Evolutionary conservation across 2,888 invertebrate genomes (phyloP).

Genomic region (Lepidochrysops patricia): DNA sequence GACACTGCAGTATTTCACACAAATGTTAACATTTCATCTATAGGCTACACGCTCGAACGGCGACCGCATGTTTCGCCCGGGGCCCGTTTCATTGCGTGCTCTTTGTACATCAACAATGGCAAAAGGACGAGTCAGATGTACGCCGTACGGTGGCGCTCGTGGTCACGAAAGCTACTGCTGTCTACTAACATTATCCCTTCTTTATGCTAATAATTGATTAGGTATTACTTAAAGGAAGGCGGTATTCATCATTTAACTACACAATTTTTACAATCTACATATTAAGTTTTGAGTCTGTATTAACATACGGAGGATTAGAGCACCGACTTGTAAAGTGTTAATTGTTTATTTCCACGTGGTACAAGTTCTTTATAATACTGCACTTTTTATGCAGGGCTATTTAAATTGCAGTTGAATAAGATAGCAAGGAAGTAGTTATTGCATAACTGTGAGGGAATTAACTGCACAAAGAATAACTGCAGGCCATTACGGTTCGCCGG

Average conservation of each 20-base stretch:
- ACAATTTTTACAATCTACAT: too few species aligned
- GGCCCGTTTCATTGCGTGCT: constrained; percentile 58
- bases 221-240: not conserved
- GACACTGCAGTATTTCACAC: too few species aligned
- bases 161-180: constrained; percentile 63
- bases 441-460: constrained; percentile 55
- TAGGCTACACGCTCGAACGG: constrained; percentile 62
- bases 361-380: too few species aligned
- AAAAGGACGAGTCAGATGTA: constrained; percentile 67
- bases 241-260: too few species aligned
- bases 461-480: constrained; percentile 40
- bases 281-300: too few species aligned
- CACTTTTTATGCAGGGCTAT: not conserved
- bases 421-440: constrained; percentile 49
- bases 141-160: constrained; percentile 60
- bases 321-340: too few species aligned
- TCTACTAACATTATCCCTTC: constrained; percentile 32
- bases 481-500: constrained; percentile 34
- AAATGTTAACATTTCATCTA: too few species aligned
- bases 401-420: constrained; percentile 5
- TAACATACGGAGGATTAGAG: too few species aligned
- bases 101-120: constrained; percentile 68
- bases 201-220: constrained; percentile 38
- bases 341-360: too few species aligned
- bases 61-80: constrained; percentile 58